Evolutionary conservation across 2,113 vertebrate genomes (phyloP), one percentile per base, ranked within the genome.

Genomic region (Podarcis muralis): DNA sequence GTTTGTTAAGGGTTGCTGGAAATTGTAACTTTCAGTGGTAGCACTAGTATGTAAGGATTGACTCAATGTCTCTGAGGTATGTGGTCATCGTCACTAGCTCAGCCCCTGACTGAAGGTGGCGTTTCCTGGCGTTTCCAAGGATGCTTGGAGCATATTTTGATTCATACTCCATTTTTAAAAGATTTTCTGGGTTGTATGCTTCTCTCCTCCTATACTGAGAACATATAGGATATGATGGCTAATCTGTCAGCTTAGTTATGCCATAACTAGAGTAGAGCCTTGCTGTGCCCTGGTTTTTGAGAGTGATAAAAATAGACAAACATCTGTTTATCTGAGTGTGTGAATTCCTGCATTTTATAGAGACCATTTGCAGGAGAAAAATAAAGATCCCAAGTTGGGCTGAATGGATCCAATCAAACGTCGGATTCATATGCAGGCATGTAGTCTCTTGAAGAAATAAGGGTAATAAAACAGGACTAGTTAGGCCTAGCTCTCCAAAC

Each of bases 401-500:
- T 48, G 71, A 48, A 75, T 83, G 81, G 23, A 76, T 35, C 72
- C 23, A 18, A 66, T 48, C 81, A 76, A 68, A 66, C 22, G 18
- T 76, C 32, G 76, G n/a, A 66, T 65, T 88, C 87, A 23, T 48
- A 65, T 66, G 87, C 22, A 68, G 68, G 59, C n/a, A 68, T 76
- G 59, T 88, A 76, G 72, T 76, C 32, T 48, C 59, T 88, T 83
- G 76, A 82, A 81, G 37, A 88, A 88, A 76, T 69, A 12, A 80
- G 66, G 57, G 59, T 76, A 88, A 88, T 88, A 88, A 88, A 88
- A 66, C 9, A 48, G 62, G 68, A 83, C 76, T 76, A 3, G 62
- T 48, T 91, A 92, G 90, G 92, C 92, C 86, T 72, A 93, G 92
- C 85, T 89, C 88, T 83, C 82, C 35, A 65, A 84, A 37, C 40